Evolutionary conservation across 2,113 vertebrate genomes (phyloP).

Genomic region (Entelurus aequoreus): DNA sequence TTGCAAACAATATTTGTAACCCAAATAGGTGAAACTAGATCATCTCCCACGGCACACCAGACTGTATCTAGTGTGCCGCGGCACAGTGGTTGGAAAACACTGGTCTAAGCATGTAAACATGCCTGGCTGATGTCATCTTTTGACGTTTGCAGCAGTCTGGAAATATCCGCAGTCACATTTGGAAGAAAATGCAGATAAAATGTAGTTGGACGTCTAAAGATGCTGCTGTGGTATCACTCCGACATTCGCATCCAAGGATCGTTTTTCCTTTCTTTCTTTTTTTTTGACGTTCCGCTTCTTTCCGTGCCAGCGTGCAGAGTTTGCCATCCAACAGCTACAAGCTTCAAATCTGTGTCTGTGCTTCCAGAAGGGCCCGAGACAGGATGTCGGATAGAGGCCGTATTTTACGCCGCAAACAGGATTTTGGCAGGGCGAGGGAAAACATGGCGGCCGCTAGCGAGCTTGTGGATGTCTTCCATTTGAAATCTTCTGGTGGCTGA

Average conservation of each 20-base stretch:
- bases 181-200: neutral
- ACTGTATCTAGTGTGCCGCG: too few species aligned
- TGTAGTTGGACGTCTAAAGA: neutral
- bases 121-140: constrained; percentile 9
- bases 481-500: neutral
- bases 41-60: too few species aligned
- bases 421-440: constrained; percentile 22
- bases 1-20: too few species aligned
- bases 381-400: constrained; percentile 30
- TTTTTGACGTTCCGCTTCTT: neutral
- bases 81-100: too few species aligned
- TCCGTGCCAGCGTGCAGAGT: constrained; percentile 27
- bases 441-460: constrained; percentile 3
- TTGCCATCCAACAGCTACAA: constrained; percentile 36
- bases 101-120: constrained; percentile 2
- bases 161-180: constrained; percentile 18
- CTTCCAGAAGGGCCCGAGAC: constrained; percentile 11
- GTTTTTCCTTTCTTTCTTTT: neutral
- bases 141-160: constrained; percentile 3
- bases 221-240: neutral
- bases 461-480: neutral
- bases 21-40: too few species aligned
- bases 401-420: constrained; percentile 22
- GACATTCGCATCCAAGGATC: too few species aligned
- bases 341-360: constrained; percentile 9